These are phyloP conservation scores for Carduelis carduelis DNA, from an alignment of 2,797 vertebrate genomes.

Conservation along the genomic window DNA sequence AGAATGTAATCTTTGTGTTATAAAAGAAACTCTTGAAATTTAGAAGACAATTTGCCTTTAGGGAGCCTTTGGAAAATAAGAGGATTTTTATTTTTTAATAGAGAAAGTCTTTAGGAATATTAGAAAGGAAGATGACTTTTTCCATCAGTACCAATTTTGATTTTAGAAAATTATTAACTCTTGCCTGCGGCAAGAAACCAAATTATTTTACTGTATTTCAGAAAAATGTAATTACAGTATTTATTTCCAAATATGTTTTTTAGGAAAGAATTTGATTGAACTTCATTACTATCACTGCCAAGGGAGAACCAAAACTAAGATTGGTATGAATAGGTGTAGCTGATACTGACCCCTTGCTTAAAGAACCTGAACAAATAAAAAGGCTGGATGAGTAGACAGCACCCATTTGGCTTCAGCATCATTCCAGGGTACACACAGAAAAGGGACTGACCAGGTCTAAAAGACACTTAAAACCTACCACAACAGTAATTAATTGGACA, in stretches of 20 bases:
- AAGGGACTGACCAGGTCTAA: neutral
- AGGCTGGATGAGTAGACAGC: neutral
- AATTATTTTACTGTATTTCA: constrained; percentile 4
- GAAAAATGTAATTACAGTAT: neutral
- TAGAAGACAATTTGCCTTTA: constrained; percentile 7
- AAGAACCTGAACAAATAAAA: neutral
- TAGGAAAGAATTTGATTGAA: neutral
- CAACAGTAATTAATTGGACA: neutral
- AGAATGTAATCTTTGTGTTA: neutral
- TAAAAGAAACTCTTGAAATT: constrained; percentile 2
- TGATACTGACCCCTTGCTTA: neutral
- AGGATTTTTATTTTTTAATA: constrained; percentile 4
- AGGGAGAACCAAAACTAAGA: neutral
- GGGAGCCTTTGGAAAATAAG: neutral
- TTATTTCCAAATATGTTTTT: neutral
- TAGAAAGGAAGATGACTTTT: neutral
- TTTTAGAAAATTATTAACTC: constrained; percentile 29
- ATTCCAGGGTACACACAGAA: neutral
- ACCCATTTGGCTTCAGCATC: neutral
- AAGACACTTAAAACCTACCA: neutral
- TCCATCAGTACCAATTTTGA: neutral
- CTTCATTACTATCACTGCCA: neutral
- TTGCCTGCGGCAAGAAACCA: neutral
- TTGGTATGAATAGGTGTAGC: neutral
- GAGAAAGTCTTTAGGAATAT: neutral